phyloP scores from a whole-genome alignment of 1,140 invertebrate genomes.

The Subanguina moxae region DNA sequence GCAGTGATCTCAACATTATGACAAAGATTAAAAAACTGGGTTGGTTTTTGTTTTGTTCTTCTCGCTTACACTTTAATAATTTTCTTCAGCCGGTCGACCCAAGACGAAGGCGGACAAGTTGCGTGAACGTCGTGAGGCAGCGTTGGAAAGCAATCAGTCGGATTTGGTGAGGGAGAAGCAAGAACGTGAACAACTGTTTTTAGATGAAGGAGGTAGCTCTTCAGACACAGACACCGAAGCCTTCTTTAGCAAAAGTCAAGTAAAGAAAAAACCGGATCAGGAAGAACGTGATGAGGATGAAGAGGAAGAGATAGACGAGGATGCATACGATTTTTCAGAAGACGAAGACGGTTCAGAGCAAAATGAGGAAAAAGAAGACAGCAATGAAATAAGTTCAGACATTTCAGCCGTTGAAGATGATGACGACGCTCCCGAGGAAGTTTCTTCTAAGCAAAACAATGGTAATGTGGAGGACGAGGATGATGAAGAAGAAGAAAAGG shows the following conservation, averaged over 20 bases:
- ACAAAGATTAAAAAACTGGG: too few species aligned
- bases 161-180: conserved; percentile 5
- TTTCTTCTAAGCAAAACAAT: neutral
- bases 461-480: neutral
- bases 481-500: neutral
- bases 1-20: too few species aligned
- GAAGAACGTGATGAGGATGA: neutral
- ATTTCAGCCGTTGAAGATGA: neutral
- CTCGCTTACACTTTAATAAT: too few species aligned
- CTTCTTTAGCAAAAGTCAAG: neutral
- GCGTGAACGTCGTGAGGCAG: neutral
- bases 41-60: too few species aligned
- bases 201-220: neutral
- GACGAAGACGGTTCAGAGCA: neutral
- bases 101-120: conserved; percentile 1
- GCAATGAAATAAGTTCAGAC: neutral
- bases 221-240: neutral
- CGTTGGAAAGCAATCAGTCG: neutral
- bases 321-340: neutral
- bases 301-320: neutral
- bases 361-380: neutral
- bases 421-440: neutral
- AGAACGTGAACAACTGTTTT: neutral
- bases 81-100: too few species aligned
- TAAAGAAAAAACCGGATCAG: neutral